Evolutionary conservation across 2,113 vertebrate genomes (phyloP), one percentile per base, ranked within the genome.

Genomic region (Cygnus atratus): DNA sequence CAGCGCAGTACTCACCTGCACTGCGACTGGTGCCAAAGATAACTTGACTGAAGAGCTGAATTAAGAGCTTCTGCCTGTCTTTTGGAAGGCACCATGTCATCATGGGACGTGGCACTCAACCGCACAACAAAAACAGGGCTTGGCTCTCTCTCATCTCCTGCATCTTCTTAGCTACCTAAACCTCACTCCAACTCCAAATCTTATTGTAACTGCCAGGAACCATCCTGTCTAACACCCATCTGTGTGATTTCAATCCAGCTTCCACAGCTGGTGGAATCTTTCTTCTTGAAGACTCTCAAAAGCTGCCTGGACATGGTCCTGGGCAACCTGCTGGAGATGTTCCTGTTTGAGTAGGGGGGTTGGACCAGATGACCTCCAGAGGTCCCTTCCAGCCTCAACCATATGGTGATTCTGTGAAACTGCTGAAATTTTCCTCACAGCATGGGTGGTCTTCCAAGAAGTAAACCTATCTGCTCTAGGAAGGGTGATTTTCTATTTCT

Each of bases 1-100:
- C 21, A 70, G 10, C 35, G 26, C 1, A 4, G 8, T 3, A 16
- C 26, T 15, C 11, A 18, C 4, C 9, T 4, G 1, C 0, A 29
- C 33, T 0, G n/a, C 28, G 8, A 62, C 50, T 41, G 31, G 12
- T 6, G 9, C 8, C 63, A 48, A 88, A 85, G 58, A 25, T 59
- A 83, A 6, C 25, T 19, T 1, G 0, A 61, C 9, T 8, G 41
- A 57, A 41, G 17, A 41, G 22, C 26, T 29, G 12, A 0, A 71
- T 77, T 43, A 63, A 57, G 46, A 65, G 20, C 33, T 76, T 11
- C 54, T 52, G 18, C 48, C 37, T 46, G n/a, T 10, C n/a, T 87
- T 41, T 77, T 48, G 61, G n/a, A 96, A 70, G 31, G 46, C n/a
- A 26, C 19, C 15, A 46, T 3, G 11, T 24, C 68, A 74, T 66